Base-by-base conservation (phyloP, 1,140 invertebrate genomes). In the Ectropis grisescens region DNA sequence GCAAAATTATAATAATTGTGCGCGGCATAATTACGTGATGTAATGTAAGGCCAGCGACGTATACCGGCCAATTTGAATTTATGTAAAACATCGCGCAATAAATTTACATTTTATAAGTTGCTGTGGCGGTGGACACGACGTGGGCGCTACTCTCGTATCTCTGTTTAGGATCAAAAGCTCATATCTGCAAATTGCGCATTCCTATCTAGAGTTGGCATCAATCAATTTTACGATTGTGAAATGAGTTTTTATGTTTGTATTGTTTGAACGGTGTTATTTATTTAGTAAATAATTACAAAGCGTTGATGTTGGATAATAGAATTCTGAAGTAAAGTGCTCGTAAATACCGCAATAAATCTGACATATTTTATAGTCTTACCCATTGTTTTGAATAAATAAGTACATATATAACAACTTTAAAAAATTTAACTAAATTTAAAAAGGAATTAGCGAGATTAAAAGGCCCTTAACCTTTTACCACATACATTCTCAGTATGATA, bases 1-100 rank as follows among this genome's bases (percentile, higher is more conserved):
- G 56, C 58, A 72, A 74, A 78, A 81, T 81, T 81, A 81, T 78
- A 81, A 81, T 81, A 76, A 81, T 78, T 74, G 69, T 74, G 62
- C 39, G 33, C 52, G 32, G 36, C 47, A 51, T 81, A 74, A 81
- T 81, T 69, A 76, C 58, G 62, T 70, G 64, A 71, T 68, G 61
- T 72, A 76, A 69, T 56, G 44, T 59, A 65, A 65, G 57, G 55
- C 55, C 61, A 56, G 51, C 56, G 55, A 69, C 61, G 64, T 67
- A 59, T 61, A 59, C 59, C 56, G 59, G 57, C 58, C 64, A 68
- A 69, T 72, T 64, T 74, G 67, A 70, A 66, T 76, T 75, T 70
- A 79, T 75, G 66, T 74, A 79, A 76, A 81, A 75, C 65, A 72
- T 75, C 62, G 58, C 47, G 61, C 66, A 58, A 71, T 81, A 79